Evolutionary conservation across 2,888 invertebrate genomes (phyloP).

Genomic region (Orchestes rusci): DNA sequence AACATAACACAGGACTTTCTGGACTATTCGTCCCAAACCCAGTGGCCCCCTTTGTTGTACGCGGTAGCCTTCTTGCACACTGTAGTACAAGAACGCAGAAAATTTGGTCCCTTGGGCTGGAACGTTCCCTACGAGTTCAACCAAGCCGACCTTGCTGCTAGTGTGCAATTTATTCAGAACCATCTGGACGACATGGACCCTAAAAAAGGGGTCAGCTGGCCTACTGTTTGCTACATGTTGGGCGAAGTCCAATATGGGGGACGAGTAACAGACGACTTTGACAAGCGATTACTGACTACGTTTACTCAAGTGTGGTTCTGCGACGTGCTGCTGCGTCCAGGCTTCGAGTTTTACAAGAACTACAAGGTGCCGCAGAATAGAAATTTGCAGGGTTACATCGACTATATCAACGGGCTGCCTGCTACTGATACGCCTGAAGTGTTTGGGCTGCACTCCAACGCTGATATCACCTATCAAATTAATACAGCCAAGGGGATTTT

Average conservation of each 20-base stretch:
- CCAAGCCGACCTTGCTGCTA: conserved; percentile 92
- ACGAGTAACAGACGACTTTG: conserved; percentile 94
- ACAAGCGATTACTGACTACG: conserved; percentile 85
- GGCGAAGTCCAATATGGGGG: conserved; percentile 82
- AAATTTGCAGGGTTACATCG: conserved; percentile 71
- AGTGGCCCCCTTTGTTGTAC: conserved; percentile 91
- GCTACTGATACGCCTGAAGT: conserved; percentile 88
- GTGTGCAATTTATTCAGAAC: conserved; percentile 93
- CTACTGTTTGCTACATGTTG: conserved; percentile 94
- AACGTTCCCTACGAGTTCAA: conserved; percentile 96
- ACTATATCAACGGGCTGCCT: conserved; percentile 81
- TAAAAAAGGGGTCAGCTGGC: conserved; percentile 96
- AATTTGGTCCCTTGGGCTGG: conserved; percentile 96
- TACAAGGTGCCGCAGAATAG: conserved; percentile 86
- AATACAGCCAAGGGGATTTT: conserved; percentile 92
- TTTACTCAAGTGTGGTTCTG: conserved; percentile 96
- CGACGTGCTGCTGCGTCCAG: conserved; percentile 75
- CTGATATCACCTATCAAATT: conserved; percentile 96
- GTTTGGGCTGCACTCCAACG: conserved; percentile 93
- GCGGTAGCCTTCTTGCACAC: conserved; percentile 94
- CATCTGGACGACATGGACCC: conserved; percentile 96
- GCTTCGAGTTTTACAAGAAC: conserved; percentile 89
- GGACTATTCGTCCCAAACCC: conserved; percentile 83
- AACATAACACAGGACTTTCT: conserved; percentile 82
- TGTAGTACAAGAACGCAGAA: conserved; percentile 88